Base-by-base conservation (phyloP, 2,113 vertebrate genomes). In the Calypte anna region DNA sequence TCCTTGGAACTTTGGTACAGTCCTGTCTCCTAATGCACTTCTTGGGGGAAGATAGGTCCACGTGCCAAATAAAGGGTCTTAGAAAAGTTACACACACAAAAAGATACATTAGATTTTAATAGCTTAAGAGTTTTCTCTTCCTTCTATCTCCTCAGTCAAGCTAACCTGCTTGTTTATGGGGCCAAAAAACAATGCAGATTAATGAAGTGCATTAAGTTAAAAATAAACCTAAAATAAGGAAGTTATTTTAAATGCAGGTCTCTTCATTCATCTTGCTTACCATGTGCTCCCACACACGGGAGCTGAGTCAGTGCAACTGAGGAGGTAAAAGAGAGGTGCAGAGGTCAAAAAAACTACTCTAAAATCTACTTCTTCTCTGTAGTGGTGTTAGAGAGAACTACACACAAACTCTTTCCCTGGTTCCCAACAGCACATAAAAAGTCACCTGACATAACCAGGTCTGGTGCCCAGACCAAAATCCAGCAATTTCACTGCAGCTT, bases 191-290 rank as follows among this genome's bases (percentile, higher is more conserved):
- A 69, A 75, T 46, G 9, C 31, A 89, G 27, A 70, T 8, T 28
- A 93, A 43, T 68, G 48, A 90, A 90, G 18, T 22, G 28, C 81
- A 38, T 2, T 13, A 57, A 16, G 64, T 51, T 91, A 93, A 95
- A 96, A 88, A 92, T 81, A 94, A 86, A 77, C 10, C 28, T 44
- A 63, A 84, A 96, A 83, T 86, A 92, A 88, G 86, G 73, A 94
- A 82, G 83, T 63, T 64, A n/a, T 12, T 75, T 84, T 33, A 55
- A 95, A 90, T 74, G 94, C 72, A 77, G n/a, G 46, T 58, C 5
- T 72, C 73, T 92, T 92, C 80, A 93, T 88, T 95, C 88, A 94
- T 86, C 55, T 83, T 3, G 0, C 67, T 74, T 77, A 82, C 25
- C 23, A 38, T 9, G 23, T 38, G 33, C 46, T 86, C 50, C 55